Conservation (phyloP, 2,888 invertebrate genomes). For the Agrochola lota region DNA sequence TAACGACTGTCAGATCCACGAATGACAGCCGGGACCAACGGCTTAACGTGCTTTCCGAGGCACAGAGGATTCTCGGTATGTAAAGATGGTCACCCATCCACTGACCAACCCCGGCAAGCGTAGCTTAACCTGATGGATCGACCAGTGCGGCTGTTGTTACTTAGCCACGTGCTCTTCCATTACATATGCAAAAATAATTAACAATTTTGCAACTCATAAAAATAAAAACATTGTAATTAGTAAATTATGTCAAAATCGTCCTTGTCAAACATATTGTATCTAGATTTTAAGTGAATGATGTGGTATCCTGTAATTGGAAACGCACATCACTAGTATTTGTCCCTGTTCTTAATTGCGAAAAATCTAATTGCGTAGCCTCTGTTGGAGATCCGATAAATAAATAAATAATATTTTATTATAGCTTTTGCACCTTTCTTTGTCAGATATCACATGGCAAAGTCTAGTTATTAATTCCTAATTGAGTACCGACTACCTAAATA, state of each 20-base stretch:
- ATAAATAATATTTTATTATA: neutral
- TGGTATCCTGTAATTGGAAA: neutral
- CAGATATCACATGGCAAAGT: neutral
- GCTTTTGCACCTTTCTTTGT: neutral
- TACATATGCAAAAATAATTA: too few relatives aligned
- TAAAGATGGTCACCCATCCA: too few relatives aligned
- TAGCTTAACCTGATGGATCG: too few relatives aligned
- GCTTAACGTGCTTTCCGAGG: too few relatives aligned
- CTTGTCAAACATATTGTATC: neutral
- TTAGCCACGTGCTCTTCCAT: too few relatives aligned
- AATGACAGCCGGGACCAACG: too few relatives aligned
- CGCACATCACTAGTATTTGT: neutral
- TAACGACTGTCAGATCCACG: too few relatives aligned
- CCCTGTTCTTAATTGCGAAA: neutral
- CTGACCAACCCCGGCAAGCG: too few relatives aligned
- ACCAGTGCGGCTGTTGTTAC: too few relatives aligned
- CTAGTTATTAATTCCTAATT: neutral
- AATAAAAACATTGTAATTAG: too few relatives aligned
- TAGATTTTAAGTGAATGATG: neutral
- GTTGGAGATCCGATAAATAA: neutral
- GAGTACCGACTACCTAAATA: neutral
- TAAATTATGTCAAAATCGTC: neutral
- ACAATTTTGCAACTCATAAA: too few relatives aligned
- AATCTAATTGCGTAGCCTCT: neutral
- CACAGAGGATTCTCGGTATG: too few relatives aligned